These are phyloP conservation scores for Nematopogon swammerdamellus DNA, from an alignment of 2,888 invertebrate species.

Conservation along the genomic window DNA sequence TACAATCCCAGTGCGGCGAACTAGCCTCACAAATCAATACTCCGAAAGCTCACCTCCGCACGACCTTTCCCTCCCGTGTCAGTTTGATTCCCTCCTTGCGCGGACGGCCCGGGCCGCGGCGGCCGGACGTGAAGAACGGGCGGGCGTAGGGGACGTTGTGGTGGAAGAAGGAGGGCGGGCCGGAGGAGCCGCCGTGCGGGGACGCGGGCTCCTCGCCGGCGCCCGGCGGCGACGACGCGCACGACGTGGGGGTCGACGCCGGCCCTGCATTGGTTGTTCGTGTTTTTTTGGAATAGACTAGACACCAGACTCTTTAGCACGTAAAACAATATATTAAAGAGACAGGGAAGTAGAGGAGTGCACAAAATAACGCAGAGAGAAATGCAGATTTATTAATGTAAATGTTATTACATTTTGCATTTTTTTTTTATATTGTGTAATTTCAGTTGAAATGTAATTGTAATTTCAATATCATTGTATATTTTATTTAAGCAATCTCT, in stretches of 20 bases:
- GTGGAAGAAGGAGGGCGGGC: constrained; percentile 30
- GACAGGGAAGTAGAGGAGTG: too few species aligned
- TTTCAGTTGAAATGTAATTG: too few species aligned
- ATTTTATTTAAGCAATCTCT: too few species aligned
- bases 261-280: constrained; percentile 42
- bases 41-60: constrained; percentile 32
- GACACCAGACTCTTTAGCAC: too few species aligned
- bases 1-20: too few species aligned
- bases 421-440: too few species aligned
- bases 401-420: too few species aligned
- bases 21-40: background rate
- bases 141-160: constrained; percentile 43
- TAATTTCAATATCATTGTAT: too few species aligned
- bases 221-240: constrained; percentile 60
- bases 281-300: too few species aligned
- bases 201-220: constrained; percentile 59
- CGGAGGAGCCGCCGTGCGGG: constrained; percentile 44
- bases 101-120: constrained; percentile 76
- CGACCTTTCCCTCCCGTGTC: constrained; percentile 47
- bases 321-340: too few species aligned
- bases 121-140: constrained; percentile 52
- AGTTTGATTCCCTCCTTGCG: constrained; percentile 67
- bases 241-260: constrained; percentile 63
- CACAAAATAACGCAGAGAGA: too few species aligned
- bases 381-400: too few species aligned